Evolutionary conservation across 2,888 invertebrate species (phyloP), one percentile per base, ranked within the genome.

Genomic region (Escarpia spicata): DNA sequence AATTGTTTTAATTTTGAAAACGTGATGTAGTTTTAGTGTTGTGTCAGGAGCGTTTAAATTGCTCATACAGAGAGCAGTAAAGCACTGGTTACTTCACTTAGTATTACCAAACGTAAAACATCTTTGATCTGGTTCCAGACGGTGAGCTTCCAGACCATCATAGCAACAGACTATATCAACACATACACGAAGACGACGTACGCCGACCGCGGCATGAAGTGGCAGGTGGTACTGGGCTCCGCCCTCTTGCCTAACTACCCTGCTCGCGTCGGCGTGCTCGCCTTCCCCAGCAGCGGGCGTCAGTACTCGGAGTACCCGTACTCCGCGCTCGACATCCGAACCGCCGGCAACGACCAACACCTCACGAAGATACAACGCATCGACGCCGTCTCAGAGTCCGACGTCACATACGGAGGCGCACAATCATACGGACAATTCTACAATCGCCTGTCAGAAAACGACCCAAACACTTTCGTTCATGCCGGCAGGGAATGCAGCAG

Each of bases 181-280:
- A 91, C 91, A 0, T 91, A 91, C 91, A 58, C 91, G 43, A 91
- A 91, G 91, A 43, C 44, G 45, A 45, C 91, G 44, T 91, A 91
- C 52, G 44, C 91, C 26, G 91, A 91, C 91, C 91, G 91, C 19
- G 91, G 45, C 45, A 91, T 91, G 91, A 91, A 44, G 45, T 91
- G 91, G 91, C 37, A 44, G 91, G 52, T 91, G 52, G 91, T 91
- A 19, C 45, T 91, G 10, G 91, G 45, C 52, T n/a, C 91, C 91
- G 91, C 45, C 91, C n/a, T 58, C 3, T 31, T 52, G 45, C 91
- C 91, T 4, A 52, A 44, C 45, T 91, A 91, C n/a, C 91, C 91
- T 6, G 91, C 91, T 26, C 91, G 91, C 19, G 31, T 37, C 37
- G 91, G 91, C 15, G 15, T 19, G 37, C 91, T 91, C 15, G 44